Conservation (phyloP, 1,140 invertebrate species). For the Batillaria attramentaria region DNA sequence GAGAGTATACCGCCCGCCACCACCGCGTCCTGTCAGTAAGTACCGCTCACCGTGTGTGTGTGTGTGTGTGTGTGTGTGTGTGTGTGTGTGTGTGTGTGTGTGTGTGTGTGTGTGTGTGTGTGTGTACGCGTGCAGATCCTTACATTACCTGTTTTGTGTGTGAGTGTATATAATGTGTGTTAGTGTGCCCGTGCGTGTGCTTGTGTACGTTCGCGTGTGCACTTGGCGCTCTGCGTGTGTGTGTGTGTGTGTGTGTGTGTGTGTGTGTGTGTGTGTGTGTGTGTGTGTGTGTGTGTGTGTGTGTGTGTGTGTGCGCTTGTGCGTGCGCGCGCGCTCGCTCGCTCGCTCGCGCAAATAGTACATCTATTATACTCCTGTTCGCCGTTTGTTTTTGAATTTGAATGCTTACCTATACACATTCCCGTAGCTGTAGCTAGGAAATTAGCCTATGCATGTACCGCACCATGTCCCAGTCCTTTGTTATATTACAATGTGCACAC, state of each 20-base stretch:
- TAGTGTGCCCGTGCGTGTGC: background rate
- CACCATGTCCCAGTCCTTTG: no score
- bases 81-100: slow-evolving; percentile 10
- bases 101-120: no score
- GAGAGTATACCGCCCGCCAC: slow-evolving; percentile 19
- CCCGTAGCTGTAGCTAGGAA: background rate
- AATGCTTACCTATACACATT: background rate
- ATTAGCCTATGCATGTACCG: no score
- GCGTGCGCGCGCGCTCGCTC: background rate
- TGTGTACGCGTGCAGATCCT: background rate
- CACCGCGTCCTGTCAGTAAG: background rate
- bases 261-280: slow-evolving; percentile 1
- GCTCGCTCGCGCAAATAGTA: background rate
- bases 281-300: slow-evolving; percentile 11
- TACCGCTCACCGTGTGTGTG: background rate
- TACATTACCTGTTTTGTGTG: background rate
- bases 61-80: background rate
- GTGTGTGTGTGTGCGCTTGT: background rate
- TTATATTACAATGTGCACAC: no score
- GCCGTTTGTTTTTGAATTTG: background rate
- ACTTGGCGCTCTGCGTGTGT: background rate
- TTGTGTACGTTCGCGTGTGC: background rate
- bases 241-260: background rate
- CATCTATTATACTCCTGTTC: no score
- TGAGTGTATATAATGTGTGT: background rate